These are phyloP conservation scores for Parnassius glacialis DNA, from an alignment of 2,888 invertebrate species.

Conservation along the genomic window DNA sequence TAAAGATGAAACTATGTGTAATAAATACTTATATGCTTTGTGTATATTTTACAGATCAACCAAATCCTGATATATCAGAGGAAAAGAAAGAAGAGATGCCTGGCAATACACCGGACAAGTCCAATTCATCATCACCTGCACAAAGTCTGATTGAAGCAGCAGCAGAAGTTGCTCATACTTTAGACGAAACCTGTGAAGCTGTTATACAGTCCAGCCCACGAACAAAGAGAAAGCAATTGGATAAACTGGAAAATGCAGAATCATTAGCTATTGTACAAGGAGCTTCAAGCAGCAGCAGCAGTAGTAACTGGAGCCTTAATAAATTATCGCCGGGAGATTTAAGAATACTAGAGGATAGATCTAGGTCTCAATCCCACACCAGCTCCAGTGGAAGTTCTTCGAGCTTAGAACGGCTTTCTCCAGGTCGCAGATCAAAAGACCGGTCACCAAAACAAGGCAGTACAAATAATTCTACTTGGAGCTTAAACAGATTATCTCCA, in stretches of 20 bases:
- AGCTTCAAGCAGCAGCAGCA: constrained; percentile 74
- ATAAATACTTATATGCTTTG: neutral
- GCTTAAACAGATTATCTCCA: constrained; percentile 72
- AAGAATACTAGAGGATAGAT: constrained; percentile 70
- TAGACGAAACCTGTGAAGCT: constrained; percentile 85
- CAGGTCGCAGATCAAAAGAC: constrained; percentile 74
- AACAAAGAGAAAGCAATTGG: constrained; percentile 73
- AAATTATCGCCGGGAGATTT: constrained; percentile 76
- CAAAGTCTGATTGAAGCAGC: constrained; percentile 83
- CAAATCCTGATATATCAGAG: constrained; percentile 43
- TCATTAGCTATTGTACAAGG: constrained; percentile 72
- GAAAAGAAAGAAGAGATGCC: constrained; percentile 46
- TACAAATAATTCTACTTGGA: constrained; percentile 77
- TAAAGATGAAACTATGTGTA: neutral
- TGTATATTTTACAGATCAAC: constrained; percentile 51
- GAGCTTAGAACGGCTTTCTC: constrained; percentile 73
- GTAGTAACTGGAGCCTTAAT: constrained; percentile 74
- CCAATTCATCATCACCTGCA: constrained; percentile 55
- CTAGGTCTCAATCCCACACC: constrained; percentile 73
- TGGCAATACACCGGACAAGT: constrained; percentile 43
- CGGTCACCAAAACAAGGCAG: constrained; percentile 75
- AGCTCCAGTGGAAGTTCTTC: constrained; percentile 78
- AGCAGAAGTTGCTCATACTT: constrained; percentile 83
- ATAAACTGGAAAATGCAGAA: constrained; percentile 73
- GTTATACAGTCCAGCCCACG: constrained; percentile 83